These are phyloP conservation scores for Pentamera pediparva DNA, from an alignment of 53 echinoderm and acorn worm genomes.

Conservation along the genomic window DNA sequence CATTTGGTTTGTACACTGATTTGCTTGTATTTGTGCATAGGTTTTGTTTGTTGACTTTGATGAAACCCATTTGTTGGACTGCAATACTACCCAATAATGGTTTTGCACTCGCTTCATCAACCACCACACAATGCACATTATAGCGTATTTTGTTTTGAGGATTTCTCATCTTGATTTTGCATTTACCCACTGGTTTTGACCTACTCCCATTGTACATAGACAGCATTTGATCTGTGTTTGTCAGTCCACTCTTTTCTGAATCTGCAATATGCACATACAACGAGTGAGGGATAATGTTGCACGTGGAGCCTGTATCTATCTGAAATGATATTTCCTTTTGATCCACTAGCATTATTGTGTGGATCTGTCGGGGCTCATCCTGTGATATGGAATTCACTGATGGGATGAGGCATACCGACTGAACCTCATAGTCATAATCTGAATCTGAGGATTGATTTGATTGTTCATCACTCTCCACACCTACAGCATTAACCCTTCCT, in stretches of 20 bases:
- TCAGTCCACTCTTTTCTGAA: background rate
- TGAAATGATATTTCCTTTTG: slow-evolving; percentile 30
- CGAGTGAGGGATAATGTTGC: slow-evolving; percentile 34
- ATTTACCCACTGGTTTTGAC: slow-evolving; percentile 43
- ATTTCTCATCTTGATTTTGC: slow-evolving; percentile 2
- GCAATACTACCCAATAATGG: slow-evolving; percentile 7
- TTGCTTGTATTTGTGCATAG: background rate
- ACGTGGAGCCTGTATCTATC: slow-evolving; percentile 44
- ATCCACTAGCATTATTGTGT: slow-evolving; percentile 20
- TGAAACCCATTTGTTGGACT: slow-evolving; percentile 18
- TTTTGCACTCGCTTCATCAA: background rate
- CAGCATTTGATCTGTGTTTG: slow-evolving; percentile 20
- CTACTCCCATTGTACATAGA: slow-evolving; percentile 43
- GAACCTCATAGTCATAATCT: no score
- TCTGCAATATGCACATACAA: background rate
- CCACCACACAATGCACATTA: background rate
- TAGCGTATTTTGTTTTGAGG: background rate
- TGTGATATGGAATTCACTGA: background rate
- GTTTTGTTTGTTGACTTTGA: background rate
- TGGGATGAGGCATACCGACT: background rate
- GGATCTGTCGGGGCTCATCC: background rate
- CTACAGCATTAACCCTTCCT: no score
- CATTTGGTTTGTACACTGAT: background rate
- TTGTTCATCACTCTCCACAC: no score
- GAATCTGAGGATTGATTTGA: no score